Evolutionary conservation across 2,113 vertebrate genomes (phyloP).

Genomic region (Hemibagrus wyckioides): DNA sequence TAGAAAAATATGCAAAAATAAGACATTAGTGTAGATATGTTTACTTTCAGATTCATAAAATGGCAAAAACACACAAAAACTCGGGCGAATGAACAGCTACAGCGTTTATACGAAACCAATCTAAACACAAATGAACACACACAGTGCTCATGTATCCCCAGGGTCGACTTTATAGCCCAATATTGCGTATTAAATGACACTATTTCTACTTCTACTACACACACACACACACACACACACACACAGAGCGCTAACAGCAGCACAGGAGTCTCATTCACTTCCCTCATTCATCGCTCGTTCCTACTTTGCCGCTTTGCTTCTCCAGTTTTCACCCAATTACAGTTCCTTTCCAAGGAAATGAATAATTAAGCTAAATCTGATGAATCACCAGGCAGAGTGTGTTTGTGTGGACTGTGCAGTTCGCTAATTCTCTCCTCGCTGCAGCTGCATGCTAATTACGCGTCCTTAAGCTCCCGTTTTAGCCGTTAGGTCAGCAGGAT

Average conservation of each 20-base stretch:
- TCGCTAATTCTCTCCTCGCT: slow-evolving; percentile 3
- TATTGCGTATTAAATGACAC: background rate
- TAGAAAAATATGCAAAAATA: background rate
- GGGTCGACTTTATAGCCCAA: background rate
- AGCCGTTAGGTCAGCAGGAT: slow-evolving; percentile 13
- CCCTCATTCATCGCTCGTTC: background rate
- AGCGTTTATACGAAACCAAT: background rate
- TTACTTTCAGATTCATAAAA: background rate
- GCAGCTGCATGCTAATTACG: slow-evolving; percentile 31
- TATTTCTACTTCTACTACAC: background rate
- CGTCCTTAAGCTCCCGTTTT: slow-evolving; percentile 18
- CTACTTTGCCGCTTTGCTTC: background rate
- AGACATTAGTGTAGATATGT: background rate
- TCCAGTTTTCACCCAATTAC: slow-evolving; percentile 16
- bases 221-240: background rate
- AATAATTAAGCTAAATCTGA: slow-evolving; percentile 38
- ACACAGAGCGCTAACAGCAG: background rate
- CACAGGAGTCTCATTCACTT: background rate
- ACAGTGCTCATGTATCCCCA: background rate
- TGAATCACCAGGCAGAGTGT: slow-evolving; percentile 24
- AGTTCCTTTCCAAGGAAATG: slow-evolving; percentile 2
- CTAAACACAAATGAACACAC: background rate
- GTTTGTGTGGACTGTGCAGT: slow-evolving; percentile 43
- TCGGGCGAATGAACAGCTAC: background rate
- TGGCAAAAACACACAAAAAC: background rate